A percentile compares a stretch with the other conserved stretches of the same genome.
These are phyloP conservation scores for Drosophila austrosaltans DNA, from an alignment of 2,888 invertebrate genomes.

Conservation along the genomic window DNA sequence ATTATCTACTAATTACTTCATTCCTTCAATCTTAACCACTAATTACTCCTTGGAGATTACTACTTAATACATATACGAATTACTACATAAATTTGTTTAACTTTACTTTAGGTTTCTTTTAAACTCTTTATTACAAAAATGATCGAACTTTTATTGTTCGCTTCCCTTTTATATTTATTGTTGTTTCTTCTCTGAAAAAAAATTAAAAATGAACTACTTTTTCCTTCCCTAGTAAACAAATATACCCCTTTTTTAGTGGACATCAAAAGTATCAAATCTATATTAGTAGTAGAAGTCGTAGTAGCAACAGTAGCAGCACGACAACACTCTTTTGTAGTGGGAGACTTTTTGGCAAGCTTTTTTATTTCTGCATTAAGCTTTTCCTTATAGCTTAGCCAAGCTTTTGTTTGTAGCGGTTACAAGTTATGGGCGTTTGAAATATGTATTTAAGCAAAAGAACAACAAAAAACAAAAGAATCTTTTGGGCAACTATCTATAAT, in stretches of 20 bases:
- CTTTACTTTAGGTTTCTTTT: too few relatives aligned
- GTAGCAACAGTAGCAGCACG: slow-evolving; percentile 16
- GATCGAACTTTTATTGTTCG: too few relatives aligned
- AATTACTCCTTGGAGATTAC: too few relatives aligned
- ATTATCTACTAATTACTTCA: too few relatives aligned
- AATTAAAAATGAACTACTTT: too few relatives aligned
- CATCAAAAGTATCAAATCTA: background rate
- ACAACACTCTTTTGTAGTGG: slow-evolving; percentile 30
- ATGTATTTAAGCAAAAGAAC: background rate
- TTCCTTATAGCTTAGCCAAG: background rate
- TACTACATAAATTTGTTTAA: too few relatives aligned
- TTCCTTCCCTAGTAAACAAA: background rate
- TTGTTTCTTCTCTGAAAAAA: too few relatives aligned
- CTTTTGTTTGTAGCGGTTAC: slow-evolving; percentile 17
- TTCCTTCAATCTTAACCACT: too few relatives aligned
- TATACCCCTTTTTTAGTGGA: background rate
- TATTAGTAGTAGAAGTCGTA: too few relatives aligned
- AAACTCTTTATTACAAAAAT: too few relatives aligned
- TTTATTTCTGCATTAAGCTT: slow-evolving; percentile 14
- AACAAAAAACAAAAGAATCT: slow-evolving; percentile 21
- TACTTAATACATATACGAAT: too few relatives aligned
- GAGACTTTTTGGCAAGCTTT: slow-evolving; percentile 31
- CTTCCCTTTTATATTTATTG: too few relatives aligned
- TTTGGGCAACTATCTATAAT: background rate
- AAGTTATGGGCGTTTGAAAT: background rate